Conservation (phyloP, 2,797 vertebrate species). For the Tragopan temminckii region DNA sequence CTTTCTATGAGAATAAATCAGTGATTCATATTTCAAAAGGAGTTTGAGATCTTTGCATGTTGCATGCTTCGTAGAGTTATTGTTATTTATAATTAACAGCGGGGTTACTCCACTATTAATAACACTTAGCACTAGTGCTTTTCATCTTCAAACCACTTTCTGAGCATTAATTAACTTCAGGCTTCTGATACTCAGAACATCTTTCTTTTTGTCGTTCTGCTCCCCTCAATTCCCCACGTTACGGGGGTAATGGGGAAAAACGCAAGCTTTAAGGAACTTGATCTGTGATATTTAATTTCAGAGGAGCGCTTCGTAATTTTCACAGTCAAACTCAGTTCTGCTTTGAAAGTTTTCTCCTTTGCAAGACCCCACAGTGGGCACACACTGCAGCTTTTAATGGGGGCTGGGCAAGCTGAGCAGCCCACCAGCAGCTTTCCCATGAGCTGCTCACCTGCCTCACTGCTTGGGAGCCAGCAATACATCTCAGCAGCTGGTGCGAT, state of each 20-base stretch:
- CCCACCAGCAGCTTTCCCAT: background rate
- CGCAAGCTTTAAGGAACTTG: background rate
- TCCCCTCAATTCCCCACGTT: background rate
- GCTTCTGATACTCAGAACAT: conserved; percentile 25
- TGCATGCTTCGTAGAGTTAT: background rate
- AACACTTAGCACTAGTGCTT: conserved; percentile 65
- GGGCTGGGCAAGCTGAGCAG: background rate
- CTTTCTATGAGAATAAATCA: conserved; percentile 49
- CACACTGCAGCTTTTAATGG: background rate
- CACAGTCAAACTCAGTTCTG: background rate
- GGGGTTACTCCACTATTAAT: conserved; percentile 66
- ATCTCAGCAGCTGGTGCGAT: background rate
- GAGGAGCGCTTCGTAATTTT: background rate
- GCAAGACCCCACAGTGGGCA: background rate
- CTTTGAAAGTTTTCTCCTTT: background rate
- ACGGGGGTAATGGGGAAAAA: background rate
- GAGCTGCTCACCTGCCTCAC: background rate
- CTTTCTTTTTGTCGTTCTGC: background rate
- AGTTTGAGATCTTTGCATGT: conserved; percentile 40
- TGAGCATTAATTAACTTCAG: conserved; percentile 64
- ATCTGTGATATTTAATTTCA: background rate
- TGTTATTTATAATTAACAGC: conserved; percentile 71
- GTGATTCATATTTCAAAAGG: conserved; percentile 53
- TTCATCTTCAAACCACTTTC: conserved; percentile 70
- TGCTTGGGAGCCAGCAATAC: background rate